Evolutionary conservation across 1,140 invertebrate genomes (phyloP), one percentile per base, ranked within the genome.

Genomic region (Saccostrea echinata): DNA sequence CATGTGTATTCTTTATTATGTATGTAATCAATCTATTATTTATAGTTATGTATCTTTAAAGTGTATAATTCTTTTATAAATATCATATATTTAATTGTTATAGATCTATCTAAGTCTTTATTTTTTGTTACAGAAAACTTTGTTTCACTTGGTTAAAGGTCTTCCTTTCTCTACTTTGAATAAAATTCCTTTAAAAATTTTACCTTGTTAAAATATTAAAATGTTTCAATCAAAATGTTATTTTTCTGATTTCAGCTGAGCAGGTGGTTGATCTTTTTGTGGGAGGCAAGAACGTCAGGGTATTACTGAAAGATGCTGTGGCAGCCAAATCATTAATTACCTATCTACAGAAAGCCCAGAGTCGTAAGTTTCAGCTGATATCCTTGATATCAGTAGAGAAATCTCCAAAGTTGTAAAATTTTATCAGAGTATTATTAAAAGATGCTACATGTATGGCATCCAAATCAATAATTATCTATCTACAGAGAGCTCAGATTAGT

Each of bases 211-310:
- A 8, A 43, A 43, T 43, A 8, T 43, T 8, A 4, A 8, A 43
- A 43, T 3, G 2, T 8, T 43, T 43, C 6, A 43, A 3, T 43
- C 6, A 43, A 43, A 43, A 43, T 6, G 2, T n/a, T 9, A 82
- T 52, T 24, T 3, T 51, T n/a, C 43, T 81, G n/a, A n/a, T 82
- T 82, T 51, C 81, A 71, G 68, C 68, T 71, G 68, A 71, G 27
- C 68, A 71, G 11, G 68, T 71, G 27, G 68, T 71, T 24, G 68
- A 71, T 18, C 68, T 71, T 13, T 71, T 30, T 71, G 30, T 71
- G 21, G 51, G 51, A 11, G 11, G 16, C 13, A 82, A 52, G 35
- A 82, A 82, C 35, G 1, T 82, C 24, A n/a, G 51, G 18, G 11
- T 51, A 1, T 27, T 82, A 24, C n/a, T 82, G 27, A n/a, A 53